Percentiles rank a stretch among this genome's conserved stretches.
Evolutionary conservation across 2,888 invertebrate genomes (phyloP).

Genomic region (Agonopterix heracliana): DNA sequence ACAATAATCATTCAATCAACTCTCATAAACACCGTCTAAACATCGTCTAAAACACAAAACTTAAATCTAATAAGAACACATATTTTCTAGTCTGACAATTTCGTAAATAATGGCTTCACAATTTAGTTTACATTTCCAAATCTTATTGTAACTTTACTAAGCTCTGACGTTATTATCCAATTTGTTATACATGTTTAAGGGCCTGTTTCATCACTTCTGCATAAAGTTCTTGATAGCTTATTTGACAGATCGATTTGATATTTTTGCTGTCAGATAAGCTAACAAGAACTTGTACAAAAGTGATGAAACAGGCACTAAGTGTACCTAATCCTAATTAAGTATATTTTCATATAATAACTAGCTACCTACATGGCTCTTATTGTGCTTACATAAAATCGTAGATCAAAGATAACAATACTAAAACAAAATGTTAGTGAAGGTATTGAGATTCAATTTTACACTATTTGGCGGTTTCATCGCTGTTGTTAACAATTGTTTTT

Average conservation of each 20-base stretch:
- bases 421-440: slow-evolving; percentile 39
- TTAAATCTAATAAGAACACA: slow-evolving; percentile 50
- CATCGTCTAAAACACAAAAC: slow-evolving; percentile 17
- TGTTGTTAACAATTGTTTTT: not conserved
- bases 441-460: slow-evolving; percentile 39
- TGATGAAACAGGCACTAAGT: too few relatives aligned
- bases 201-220: too few relatives aligned
- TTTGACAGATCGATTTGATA: too few relatives aligned
- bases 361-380: slow-evolving; percentile 31
- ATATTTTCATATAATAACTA: slow-evolving; percentile 34
- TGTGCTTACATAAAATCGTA: slow-evolving; percentile 38
- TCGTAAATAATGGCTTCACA: slow-evolving; percentile 34
- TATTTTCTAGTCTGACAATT: slow-evolving; percentile 33
- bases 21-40: not conserved
- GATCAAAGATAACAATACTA: slow-evolving; percentile 11
- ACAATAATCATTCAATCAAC: not conserved
- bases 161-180: slow-evolving; percentile 50
- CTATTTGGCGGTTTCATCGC: slow-evolving; percentile 12
- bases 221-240: too few relatives aligned
- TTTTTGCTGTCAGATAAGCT: too few relatives aligned
- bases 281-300: too few relatives aligned
- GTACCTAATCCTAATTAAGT: slow-evolving; percentile 22
- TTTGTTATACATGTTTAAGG: slow-evolving; percentile 13
- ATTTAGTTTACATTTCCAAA: slow-evolving; percentile 16
- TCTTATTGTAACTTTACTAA: slow-evolving; percentile 31